Evolutionary conservation across 2,888 invertebrate species (phyloP).

Genomic region (Hipparchia sbordonii): DNA sequence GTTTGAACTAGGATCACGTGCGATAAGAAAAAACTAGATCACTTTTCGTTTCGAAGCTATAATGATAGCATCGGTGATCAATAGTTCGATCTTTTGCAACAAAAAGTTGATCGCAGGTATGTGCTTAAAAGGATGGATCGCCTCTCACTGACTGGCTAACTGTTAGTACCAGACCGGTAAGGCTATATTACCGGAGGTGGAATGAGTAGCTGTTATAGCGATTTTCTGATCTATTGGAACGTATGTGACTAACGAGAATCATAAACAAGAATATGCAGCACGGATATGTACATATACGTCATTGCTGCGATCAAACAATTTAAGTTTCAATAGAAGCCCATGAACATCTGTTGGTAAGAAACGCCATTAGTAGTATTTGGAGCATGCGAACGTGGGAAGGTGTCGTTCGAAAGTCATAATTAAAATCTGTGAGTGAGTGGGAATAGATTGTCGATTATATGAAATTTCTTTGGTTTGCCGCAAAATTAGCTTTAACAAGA

Average conservation of each 20-base stretch:
- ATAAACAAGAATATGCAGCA: slow-evolving; percentile 20
- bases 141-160: slow-evolving; percentile 54
- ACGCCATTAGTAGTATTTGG: slow-evolving; percentile 63
- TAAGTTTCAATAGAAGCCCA: slow-evolving; percentile 41
- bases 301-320: slow-evolving; percentile 28
- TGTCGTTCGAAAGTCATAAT: slow-evolving; percentile 58
- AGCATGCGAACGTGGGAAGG: slow-evolving; percentile 74
- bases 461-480: slow-evolving; percentile 42
- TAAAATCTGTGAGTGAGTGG: slow-evolving; percentile 57
- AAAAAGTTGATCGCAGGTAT: slow-evolving; percentile 58
- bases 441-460: slow-evolving; percentile 49
- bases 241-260: slow-evolving; percentile 27
- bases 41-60: slow-evolving; percentile 64
- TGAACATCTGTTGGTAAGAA: slow-evolving; percentile 46
- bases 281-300: slow-evolving; percentile 30
- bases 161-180: slow-evolving; percentile 52
- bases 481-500: slow-evolving; percentile 57
- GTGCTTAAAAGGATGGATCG: slow-evolving; percentile 58
- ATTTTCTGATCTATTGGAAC: slow-evolving; percentile 45
- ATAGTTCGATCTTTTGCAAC: slow-evolving; percentile 52
- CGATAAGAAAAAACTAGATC: slow-evolving; percentile 52
- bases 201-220: slow-evolving; percentile 51
- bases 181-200: slow-evolving; percentile 44
- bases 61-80: slow-evolving; percentile 61
- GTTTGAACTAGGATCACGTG: slow-evolving; percentile 54